Percentiles rank a stretch among this genome's conserved stretches.
Evolutionary conservation across 2,113 vertebrate species (phyloP).

Genomic region (Stigmatopora nigra): DNA sequence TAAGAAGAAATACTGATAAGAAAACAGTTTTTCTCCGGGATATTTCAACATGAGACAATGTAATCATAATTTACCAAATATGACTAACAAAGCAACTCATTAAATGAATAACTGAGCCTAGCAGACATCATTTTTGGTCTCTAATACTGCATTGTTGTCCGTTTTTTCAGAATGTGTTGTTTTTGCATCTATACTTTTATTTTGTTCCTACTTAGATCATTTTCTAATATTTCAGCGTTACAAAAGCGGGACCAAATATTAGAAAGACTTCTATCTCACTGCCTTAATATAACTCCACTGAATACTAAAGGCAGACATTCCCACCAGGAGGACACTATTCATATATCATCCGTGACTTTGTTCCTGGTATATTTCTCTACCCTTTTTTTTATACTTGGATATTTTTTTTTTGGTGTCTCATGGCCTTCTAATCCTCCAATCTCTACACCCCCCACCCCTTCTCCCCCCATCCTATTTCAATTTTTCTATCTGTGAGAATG

Average conservation of each 20-base stretch:
- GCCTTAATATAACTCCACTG: not conserved
- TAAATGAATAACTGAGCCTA: no score
- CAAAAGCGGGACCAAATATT: not conserved
- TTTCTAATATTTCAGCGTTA: not conserved
- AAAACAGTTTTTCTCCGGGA: no score
- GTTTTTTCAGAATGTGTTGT: not conserved
- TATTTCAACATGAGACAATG: no score
- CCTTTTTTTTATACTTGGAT: constrained; percentile 36
- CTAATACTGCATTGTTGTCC: not conserved
- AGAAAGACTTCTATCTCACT: not conserved
- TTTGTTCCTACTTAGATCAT: not conserved
- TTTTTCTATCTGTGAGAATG: constrained; percentile 44
- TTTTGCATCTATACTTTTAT: not conserved
- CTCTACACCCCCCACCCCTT: constrained; percentile 25
- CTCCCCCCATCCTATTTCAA: constrained; percentile 36
- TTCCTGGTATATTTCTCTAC: constrained; percentile 17
- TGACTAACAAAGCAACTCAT: no score
- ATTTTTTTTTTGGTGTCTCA: constrained; percentile 37
- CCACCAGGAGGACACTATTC: not conserved
- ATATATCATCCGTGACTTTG: constrained; percentile 12
- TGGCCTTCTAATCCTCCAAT: constrained; percentile 35
- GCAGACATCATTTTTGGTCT: not conserved
- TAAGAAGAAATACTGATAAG: no score
- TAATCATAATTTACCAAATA: no score
- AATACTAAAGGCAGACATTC: constrained; percentile 8